Base-by-base conservation (phyloP, 2,888 invertebrate genomes). In the Orthosia cruda region DNA sequence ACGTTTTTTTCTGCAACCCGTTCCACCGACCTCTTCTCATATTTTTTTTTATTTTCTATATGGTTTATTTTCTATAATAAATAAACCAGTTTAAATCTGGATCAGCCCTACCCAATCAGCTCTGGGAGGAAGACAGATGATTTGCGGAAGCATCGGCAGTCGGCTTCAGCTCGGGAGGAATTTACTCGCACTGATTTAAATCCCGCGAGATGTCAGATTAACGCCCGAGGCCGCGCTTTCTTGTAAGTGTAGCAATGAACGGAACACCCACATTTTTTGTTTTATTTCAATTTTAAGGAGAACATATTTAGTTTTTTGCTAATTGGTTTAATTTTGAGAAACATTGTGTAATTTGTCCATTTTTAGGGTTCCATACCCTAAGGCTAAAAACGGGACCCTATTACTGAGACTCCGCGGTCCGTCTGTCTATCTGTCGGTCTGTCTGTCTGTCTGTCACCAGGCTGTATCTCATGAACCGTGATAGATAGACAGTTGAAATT, bases 121-220 rank as follows among this genome's bases (percentile, higher is more conserved):
- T 80, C 73, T 74, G 70, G 88, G 92, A 93, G 89, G 91, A 93
- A 94, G 94, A 95, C 91, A 92, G 92, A 94, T 93, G 91, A 86
- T 81, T 90, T 92, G 92, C 94, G 94, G 95, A 95, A 95, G 93
- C 91, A 86, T 89, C 75, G 87, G 72, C 85, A 87, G 77, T 69
- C 75, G 78, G 82, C 64, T 54, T 63, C 72, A 79, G 81, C 52
- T 55, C 16, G n/a, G 79, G 84, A 86, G 83, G 85, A 90, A 91
- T 94, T 90, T 91, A 89, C 86, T 83, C 79, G 83, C 84, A 88
- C 87, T 92, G 92, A 93, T 94, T 95, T 93, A 94, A 93, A 89
- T 89, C 81, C 87, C 79, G 62, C 47, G 68, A 81, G 73, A 81
- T 83, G 88, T 88, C 88, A 86, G 83, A 76, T 68, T 84, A 87